These are phyloP conservation scores for Otis tarda DNA, from an alignment of 2,113 vertebrate species.

Conservation along the genomic window DNA sequence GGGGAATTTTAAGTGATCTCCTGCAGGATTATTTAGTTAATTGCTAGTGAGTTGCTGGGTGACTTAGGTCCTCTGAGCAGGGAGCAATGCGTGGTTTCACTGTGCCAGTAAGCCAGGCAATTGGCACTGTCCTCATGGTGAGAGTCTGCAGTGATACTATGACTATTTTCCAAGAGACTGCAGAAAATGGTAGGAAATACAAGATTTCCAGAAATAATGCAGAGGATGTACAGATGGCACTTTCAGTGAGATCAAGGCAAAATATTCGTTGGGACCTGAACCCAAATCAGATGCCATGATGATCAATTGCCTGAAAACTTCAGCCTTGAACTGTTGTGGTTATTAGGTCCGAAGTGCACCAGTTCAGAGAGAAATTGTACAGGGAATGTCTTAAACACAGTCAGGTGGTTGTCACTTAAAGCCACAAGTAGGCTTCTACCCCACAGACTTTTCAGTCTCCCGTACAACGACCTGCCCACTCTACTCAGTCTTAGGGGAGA, in stretches of 20 bases:
- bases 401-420: neutral
- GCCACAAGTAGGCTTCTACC: neutral
- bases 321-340: neutral
- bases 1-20: slow-evolving; percentile 26
- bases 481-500: neutral
- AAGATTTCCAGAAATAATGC: neutral
- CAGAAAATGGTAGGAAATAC: neutral
- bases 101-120: neutral
- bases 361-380: neutral
- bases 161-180: neutral
- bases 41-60: slow-evolving; percentile 24
- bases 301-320: neutral
- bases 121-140: neutral
- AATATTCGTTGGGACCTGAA: neutral
- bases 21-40: slow-evolving; percentile 7
- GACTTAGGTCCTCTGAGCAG: neutral
- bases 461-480: neutral
- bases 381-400: neutral
- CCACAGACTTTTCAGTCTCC: neutral
- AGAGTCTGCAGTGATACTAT: neutral
- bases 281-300: neutral
- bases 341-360: neutral
- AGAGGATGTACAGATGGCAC: neutral
- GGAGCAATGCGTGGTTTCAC: neutral
- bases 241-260: neutral